Evolutionary conservation across 2,888 invertebrate genomes (phyloP).

Genomic region (Noctua comes): DNA sequence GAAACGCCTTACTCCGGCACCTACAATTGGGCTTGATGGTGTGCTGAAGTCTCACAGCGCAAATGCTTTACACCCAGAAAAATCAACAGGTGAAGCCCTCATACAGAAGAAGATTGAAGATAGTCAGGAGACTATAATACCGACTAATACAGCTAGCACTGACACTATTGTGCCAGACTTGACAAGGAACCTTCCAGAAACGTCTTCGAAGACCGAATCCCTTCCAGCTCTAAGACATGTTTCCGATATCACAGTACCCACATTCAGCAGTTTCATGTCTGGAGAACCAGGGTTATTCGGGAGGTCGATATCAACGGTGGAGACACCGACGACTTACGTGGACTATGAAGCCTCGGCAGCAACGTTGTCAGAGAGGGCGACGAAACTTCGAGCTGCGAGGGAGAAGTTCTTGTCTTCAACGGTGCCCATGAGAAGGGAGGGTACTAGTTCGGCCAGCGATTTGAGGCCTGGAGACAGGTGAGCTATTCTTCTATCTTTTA

Average conservation of each 20-base stretch:
- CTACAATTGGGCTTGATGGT: constrained; percentile 76
- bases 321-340: constrained; percentile 67
- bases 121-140: constrained; percentile 81
- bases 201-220: constrained; percentile 61
- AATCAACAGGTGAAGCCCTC: constrained; percentile 62
- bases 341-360: constrained; percentile 75
- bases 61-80: constrained; percentile 84
- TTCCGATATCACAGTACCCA: constrained; percentile 81
- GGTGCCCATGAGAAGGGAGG: constrained; percentile 84
- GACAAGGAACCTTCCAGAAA: constrained; percentile 71
- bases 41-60: constrained; percentile 87
- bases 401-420: constrained; percentile 92
- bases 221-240: constrained; percentile 78
- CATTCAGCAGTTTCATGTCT: constrained; percentile 77
- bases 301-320: constrained; percentile 81
- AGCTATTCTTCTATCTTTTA: constrained; percentile 21
- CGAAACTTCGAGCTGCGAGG: constrained; percentile 92
- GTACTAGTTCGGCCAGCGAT: constrained; percentile 86
- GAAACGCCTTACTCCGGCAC: constrained; percentile 76
- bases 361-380: constrained; percentile 88
- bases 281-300: constrained; percentile 77
- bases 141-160: constrained; percentile 75
- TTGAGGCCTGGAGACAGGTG: constrained; percentile 86
- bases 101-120: constrained; percentile 72
- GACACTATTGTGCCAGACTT: constrained; percentile 83